Conservation (phyloP, 2,797 vertebrate genomes). For the Rhinatrema bivittatum region DNA sequence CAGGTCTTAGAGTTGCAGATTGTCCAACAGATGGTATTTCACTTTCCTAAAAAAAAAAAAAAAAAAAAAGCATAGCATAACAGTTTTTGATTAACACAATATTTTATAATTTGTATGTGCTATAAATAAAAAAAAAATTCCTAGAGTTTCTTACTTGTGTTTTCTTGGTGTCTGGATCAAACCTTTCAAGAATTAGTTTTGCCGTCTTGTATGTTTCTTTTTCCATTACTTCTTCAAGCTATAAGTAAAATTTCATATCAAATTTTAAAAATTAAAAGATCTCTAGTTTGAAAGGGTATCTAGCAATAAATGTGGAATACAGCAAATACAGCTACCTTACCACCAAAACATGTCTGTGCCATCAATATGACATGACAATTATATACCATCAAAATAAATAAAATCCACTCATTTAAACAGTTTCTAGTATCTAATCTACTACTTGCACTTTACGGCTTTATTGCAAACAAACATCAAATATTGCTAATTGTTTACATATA, state of each 20-base stretch:
- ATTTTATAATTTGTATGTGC: constrained; percentile 16
- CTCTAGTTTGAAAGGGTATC: constrained; percentile 18
- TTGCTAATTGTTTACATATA: constrained; percentile 95
- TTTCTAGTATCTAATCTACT: constrained; percentile 44
- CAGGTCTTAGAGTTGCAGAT: constrained; percentile 76
- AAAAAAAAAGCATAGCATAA: constrained; percentile 34
- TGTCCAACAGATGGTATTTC: constrained; percentile 66
- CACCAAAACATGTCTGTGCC: constrained; percentile 1
- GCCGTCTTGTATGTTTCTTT: constrained; percentile 97
- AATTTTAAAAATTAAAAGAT: fast-evolving
- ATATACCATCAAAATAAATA: constrained; percentile 21
- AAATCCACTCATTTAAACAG: constrained; percentile 39
- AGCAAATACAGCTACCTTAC: background rate
- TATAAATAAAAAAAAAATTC: constrained; percentile 2
- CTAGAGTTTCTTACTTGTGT: constrained; percentile 68
- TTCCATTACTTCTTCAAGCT: constrained; percentile 99
- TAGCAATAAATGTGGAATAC: constrained; percentile 19
- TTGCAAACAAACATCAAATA: constrained; percentile 78
- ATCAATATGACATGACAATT: constrained; percentile 15
- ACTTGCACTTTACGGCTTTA: constrained; percentile 67
- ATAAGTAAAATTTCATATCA: constrained; percentile 33
- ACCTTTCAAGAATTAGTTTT: constrained; percentile 95
- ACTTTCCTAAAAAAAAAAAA: constrained; percentile 65
- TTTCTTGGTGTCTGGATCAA: constrained; percentile 89
- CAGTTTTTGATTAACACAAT: constrained; percentile 14